Conservation (phyloP, 2,888 invertebrate species). For the Stenoptilia bipunctidactyla region DNA sequence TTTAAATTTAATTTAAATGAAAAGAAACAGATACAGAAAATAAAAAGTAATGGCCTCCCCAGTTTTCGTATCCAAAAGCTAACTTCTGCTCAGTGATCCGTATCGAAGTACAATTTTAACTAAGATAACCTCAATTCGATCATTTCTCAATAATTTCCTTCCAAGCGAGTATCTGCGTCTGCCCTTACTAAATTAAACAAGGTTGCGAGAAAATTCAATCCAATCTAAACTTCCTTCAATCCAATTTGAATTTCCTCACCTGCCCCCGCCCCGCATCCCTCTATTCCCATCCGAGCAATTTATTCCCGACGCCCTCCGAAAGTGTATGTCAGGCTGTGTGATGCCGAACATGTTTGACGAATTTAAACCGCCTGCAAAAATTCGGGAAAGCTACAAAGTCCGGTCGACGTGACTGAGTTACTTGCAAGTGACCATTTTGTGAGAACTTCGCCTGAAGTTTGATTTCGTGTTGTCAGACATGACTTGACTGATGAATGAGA, state of each 20-base stretch:
- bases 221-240: slow-evolving; percentile 66
- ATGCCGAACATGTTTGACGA: background rate
- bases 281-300: slow-evolving; percentile 27
- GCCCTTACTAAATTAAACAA: slow-evolving; percentile 60
- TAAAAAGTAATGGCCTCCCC: no score
- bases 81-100: background rate
- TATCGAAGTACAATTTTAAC: background rate
- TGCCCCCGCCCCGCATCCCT: slow-evolving; percentile 18
- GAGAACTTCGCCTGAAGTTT: no score
- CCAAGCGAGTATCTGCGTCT: slow-evolving; percentile 10
- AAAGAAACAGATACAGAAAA: no score
- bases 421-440: no score
- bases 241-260: slow-evolving; percentile 60
- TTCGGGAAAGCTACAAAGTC: background rate
- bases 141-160: background rate
- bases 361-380: slow-evolving; percentile 1
- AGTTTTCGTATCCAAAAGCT: no score
- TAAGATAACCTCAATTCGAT: background rate
- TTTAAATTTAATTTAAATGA: no score
- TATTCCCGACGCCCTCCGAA: slow-evolving; percentile 20
- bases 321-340: slow-evolving; percentile 1
- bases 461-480: no score
- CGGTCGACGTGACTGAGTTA: no score
- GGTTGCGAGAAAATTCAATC: slow-evolving; percentile 63
- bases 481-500: no score